phyloP scores from a whole-genome alignment of 2,888 invertebrate species.

The Teleiodes luculella region DNA sequence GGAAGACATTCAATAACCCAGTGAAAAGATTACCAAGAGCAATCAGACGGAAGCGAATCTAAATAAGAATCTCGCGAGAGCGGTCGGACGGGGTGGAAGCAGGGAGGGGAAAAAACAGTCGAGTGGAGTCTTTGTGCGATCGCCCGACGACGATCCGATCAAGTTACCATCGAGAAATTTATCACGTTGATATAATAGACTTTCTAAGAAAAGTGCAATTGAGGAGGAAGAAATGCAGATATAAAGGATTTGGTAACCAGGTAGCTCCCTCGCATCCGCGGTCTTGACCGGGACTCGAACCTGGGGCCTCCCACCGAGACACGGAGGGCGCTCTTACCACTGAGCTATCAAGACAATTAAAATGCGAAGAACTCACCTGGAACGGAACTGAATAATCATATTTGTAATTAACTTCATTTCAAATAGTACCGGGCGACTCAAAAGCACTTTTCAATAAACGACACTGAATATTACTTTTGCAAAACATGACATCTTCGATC shows the following conservation, averaged over 20 bases:
- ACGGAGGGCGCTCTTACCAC: constrained; percentile 71
- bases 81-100: constrained; percentile 59
- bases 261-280: constrained; percentile 51
- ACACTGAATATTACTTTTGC: too few relatives aligned
- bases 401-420: too few relatives aligned
- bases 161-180: constrained; percentile 65
- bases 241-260: constrained; percentile 28
- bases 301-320: constrained; percentile 63
- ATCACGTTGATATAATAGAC: constrained; percentile 56
- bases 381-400: too few relatives aligned
- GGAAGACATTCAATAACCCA: constrained; percentile 77
- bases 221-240: constrained; percentile 26
- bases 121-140: constrained; percentile 66
- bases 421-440: background rate
- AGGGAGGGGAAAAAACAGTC: constrained; percentile 62
- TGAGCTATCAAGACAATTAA: constrained; percentile 77
- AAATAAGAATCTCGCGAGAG: constrained; percentile 78
- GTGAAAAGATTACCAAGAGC: constrained; percentile 78
- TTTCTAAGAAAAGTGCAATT: constrained; percentile 46
- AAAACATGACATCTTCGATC: too few relatives aligned
- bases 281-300: constrained; percentile 78
- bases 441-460: constrained; percentile 5
- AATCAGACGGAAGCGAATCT: constrained; percentile 79
- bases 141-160: constrained; percentile 61
- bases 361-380: constrained; percentile 51